Evolutionary conservation across 1,140 invertebrate species (phyloP).

Genomic region (Pseudomyrmex sp.): DNA sequence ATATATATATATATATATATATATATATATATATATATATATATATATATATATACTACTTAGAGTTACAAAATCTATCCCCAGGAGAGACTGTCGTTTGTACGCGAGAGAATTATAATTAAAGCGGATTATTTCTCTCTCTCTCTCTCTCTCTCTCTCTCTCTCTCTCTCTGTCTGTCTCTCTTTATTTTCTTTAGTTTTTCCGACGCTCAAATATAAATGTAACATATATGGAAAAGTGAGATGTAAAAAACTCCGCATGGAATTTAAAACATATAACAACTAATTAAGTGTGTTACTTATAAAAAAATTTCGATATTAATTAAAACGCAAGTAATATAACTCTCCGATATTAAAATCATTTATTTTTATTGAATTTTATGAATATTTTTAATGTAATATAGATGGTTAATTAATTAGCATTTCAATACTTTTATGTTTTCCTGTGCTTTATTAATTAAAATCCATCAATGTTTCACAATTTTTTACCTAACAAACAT

Average conservation of each 20-base stretch:
- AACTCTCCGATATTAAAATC: not conserved
- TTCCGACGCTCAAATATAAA: slow-evolving; percentile 9
- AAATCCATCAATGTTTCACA: not conserved
- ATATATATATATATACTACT: too few species aligned
- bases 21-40: too few species aligned
- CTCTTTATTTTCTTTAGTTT: not conserved
- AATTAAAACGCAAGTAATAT: slow-evolving; percentile 8
- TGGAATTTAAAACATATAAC: slow-evolving; percentile 9
- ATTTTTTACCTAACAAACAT: not conserved
- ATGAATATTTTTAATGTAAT: slow-evolving; percentile 7
- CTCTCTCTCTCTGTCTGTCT: too few species aligned
- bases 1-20: too few species aligned
- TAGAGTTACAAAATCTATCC: slow-evolving; percentile 47
- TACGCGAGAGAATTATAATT: slow-evolving; percentile 38
- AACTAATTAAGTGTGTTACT: not conserved
- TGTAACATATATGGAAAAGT: not conserved
- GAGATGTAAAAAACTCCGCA: too few species aligned
- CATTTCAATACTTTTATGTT: slow-evolving; percentile 13
- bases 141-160: too few species aligned
- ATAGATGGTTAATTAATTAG: slow-evolving; percentile 30
- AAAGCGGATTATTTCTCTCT: slow-evolving; percentile 32
- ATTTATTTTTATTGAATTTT: not conserved
- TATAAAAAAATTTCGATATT: slow-evolving; percentile 14
- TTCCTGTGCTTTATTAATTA: not conserved
- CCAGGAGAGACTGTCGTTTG: slow-evolving; percentile 10